These are phyloP conservation scores for Oryzaephilus surinamensis DNA, from an alignment of 1,140 invertebrate species.

Conservation along the genomic window DNA sequence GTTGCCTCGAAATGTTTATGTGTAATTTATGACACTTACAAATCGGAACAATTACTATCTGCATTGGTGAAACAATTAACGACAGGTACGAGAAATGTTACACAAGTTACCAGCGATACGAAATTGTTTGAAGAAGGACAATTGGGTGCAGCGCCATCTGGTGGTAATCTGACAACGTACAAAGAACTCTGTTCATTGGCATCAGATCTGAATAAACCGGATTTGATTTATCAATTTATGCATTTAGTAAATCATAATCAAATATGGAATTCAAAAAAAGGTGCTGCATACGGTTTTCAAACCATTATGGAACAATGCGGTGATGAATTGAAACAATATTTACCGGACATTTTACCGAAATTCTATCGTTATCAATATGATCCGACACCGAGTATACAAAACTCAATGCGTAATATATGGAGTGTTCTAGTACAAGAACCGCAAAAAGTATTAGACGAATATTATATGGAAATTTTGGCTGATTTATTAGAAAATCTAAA, in stretches of 20 bases:
- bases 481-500: slow-evolving; percentile 76
- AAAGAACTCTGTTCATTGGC: slow-evolving; percentile 88
- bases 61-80: slow-evolving; percentile 72
- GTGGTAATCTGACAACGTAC: slow-evolving; percentile 80
- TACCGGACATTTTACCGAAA: slow-evolving; percentile 78
- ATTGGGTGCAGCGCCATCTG: slow-evolving; percentile 72
- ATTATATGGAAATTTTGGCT: slow-evolving; percentile 74
- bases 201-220: slow-evolving; percentile 87
- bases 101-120: slow-evolving; percentile 68
- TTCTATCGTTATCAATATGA: slow-evolving; percentile 86
- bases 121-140: slow-evolving; percentile 82
- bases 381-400: slow-evolving; percentile 80
- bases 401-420: slow-evolving; percentile 88
- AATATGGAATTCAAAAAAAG: slow-evolving; percentile 86
- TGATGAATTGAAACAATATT: slow-evolving; percentile 66
- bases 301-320: slow-evolving; percentile 71
- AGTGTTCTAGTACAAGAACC: slow-evolving; percentile 75
- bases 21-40: slow-evolving; percentile 72
- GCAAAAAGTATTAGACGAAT: slow-evolving; percentile 78
- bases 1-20: slow-evolving; percentile 83
- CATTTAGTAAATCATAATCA: slow-evolving; percentile 89
- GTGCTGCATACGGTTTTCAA: slow-evolving; percentile 85
- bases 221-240: slow-evolving; percentile 92
- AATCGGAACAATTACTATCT: slow-evolving; percentile 59
- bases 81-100: slow-evolving; percentile 62